phyloP scores from a whole-genome alignment of 2,113 vertebrate genomes.

The Phoenicopterus ruber region DNA sequence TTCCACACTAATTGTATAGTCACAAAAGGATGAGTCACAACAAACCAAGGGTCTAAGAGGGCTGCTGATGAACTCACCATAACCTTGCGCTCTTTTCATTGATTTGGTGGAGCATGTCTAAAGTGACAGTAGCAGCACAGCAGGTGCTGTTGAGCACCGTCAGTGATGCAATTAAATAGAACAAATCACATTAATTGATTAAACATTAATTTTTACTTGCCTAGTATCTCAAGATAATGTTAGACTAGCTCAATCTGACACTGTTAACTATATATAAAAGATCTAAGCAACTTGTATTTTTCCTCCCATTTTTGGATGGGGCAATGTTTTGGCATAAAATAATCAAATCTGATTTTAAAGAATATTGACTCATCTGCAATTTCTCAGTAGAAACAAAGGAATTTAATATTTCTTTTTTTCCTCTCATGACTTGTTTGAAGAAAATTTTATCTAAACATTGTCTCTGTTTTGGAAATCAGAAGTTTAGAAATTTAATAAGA shows the following conservation, averaged over 20 bases:
- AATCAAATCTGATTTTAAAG: background rate
- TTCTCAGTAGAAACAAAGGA: background rate
- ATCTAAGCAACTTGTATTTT: background rate
- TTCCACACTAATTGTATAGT: background rate
- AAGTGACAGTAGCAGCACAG: background rate
- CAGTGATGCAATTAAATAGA: background rate
- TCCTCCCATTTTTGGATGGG: background rate
- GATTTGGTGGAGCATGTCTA: background rate
- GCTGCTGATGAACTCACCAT: background rate
- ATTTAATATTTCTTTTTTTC: background rate
- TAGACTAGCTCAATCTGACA: background rate
- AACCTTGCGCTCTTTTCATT: background rate
- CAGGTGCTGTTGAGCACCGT: background rate
- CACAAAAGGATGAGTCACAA: background rate
- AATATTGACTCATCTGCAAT: background rate
- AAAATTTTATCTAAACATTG: background rate
- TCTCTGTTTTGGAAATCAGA: background rate
- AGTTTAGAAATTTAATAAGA: background rate
- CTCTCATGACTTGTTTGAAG: background rate
- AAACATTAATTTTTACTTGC: conserved; percentile 16
- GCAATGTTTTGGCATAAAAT: background rate
- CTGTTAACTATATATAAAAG: background rate
- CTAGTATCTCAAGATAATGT: conserved; percentile 6
- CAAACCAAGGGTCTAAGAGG: background rate
- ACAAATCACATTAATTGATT: conserved; percentile 23